Evolutionary conservation across 2,888 invertebrate species (phyloP), one percentile per base, ranked within the genome.

Genomic region (Callyntrura sp.): DNA sequence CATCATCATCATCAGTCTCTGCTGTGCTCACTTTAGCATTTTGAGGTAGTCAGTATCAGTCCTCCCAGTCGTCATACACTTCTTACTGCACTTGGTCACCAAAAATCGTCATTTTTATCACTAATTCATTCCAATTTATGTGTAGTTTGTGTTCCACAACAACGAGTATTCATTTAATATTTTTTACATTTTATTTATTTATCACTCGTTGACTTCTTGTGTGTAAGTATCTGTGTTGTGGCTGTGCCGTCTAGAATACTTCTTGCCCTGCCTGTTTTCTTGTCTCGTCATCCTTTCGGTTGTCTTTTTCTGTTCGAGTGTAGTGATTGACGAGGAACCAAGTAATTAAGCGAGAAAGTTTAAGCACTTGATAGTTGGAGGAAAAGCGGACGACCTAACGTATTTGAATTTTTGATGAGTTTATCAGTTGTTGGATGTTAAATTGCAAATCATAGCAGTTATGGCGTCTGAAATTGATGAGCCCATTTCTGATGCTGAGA

Each of bases 401-500:
- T 73, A n/a, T 43, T 12, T 14, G 73, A 73, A 43, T 55, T 25
- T 78, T 76, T 48, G 45, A 65, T 76, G 65, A 65, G 35, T 28
- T 65, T 65, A 2, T 14, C 12, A 48, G 23, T 73, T 73, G 73
- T 73, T 73, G 73, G 28, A 48, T 78, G 78, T 14, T 48, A 51
- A 70, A 23, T 35, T 35, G 73, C 5, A 4, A 9, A 35, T 12
- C 12, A 55, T 85, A 14, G 51, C 51, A 84, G 91, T 90, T 88
- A 93, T 93, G 93, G 94, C 94, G 91, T 93, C 94, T 60, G 94
- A 94, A 88, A 93, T 93, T 28, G 94, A 94, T 70, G 94, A 94
- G 85, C 93, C 94, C 23, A 94, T 94, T 92, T 93, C 94, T 79
- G 94, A 94, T 88, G 93, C 93, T 82, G 94, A 94, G 91, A 94